A percentile compares a stretch with the other conserved stretches of the same genome.
Evolutionary conservation across 2,888 invertebrate species (phyloP).

Genomic region (Yponomeuta cagnagella): DNA sequence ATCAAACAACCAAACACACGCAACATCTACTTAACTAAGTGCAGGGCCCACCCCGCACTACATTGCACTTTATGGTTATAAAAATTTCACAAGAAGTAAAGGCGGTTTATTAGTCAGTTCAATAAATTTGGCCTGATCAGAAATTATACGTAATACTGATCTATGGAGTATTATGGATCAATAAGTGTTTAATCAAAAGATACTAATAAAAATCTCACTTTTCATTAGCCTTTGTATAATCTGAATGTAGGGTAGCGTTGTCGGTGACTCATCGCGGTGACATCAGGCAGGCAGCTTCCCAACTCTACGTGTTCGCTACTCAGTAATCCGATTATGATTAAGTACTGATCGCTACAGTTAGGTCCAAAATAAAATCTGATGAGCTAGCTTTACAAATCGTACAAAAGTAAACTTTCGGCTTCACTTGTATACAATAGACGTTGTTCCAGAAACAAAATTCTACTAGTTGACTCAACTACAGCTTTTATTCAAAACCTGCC

Average conservation of each 20-base stretch:
- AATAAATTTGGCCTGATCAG: conserved; percentile 70
- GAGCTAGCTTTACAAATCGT: conserved; percentile 8
- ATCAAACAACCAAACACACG: conserved; percentile 46
- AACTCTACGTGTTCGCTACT: conserved; percentile 30
- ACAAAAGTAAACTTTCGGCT: conserved; percentile 4
- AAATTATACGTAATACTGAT: conserved; percentile 55
- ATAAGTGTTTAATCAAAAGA: conserved; percentile 35
- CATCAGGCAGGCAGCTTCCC: conserved; percentile 45
- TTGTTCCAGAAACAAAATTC: conserved; percentile 45
- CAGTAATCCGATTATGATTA: conserved; percentile 15
- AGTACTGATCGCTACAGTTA: conserved; percentile 3
- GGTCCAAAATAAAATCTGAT: conserved; percentile 1
- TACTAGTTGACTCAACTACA: conserved; percentile 55
- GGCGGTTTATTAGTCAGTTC: conserved; percentile 69
- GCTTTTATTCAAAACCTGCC: conserved; percentile 71
- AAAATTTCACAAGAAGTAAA: conserved; percentile 60
- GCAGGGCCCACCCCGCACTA: conserved; percentile 51
- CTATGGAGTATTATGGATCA: conserved; percentile 58
- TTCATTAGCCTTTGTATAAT: conserved; percentile 39
- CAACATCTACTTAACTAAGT: conserved; percentile 58
- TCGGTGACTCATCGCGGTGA: conserved; percentile 17
- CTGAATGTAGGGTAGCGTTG: conserved; percentile 16
- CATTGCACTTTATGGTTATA: conserved; percentile 62
- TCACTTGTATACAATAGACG: conserved; percentile 23
- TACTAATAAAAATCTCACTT: conserved; percentile 53